Conservation (phyloP, 1,140 invertebrate genomes). For the Temnothorax curvispinosus region DNA sequence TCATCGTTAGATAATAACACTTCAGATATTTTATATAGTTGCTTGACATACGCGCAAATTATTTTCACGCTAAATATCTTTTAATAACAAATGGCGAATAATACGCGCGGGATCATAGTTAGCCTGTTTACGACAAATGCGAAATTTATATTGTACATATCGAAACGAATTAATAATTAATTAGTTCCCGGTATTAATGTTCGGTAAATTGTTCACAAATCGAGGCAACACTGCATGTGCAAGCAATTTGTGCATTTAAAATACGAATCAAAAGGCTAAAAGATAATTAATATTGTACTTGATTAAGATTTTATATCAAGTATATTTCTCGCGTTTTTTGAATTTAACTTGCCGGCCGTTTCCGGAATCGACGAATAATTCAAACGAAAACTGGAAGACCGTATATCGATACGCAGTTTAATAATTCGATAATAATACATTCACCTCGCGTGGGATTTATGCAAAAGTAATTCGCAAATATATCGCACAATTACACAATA, state of each 20-base stretch:
- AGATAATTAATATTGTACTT: no score
- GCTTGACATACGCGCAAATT: background rate
- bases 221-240: background rate
- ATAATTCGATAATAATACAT: background rate
- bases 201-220: no score
- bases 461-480: background rate
- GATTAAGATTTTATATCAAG: no score
- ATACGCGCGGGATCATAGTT: no score
- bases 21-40: background rate
- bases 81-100: background rate
- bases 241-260: background rate
- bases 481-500: background rate
- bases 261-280: no score
- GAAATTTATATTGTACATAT: no score
- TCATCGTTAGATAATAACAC: background rate
- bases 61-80: background rate
- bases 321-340: background rate
- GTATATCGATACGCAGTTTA: background rate
- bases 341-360: background rate
- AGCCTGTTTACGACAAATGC: no score
- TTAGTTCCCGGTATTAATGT: no score
- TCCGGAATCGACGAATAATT: background rate
- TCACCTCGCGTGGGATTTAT: background rate
- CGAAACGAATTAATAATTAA: no score
- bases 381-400: background rate